phyloP scores from a whole-genome alignment of 2,797 vertebrate species.

The Schizopygopsis malacanthus region DNA sequence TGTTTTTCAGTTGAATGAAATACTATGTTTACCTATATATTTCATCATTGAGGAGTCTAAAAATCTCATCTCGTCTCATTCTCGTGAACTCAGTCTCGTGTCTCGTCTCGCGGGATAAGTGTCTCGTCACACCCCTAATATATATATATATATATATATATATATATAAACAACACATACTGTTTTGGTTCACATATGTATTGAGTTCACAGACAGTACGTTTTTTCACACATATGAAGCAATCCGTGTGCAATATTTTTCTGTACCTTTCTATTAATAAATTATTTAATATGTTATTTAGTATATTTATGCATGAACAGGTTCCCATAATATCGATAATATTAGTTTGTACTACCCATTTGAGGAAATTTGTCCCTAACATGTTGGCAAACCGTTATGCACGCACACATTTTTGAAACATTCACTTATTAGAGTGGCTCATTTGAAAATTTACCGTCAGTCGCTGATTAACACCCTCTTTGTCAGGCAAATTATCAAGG shows the following conservation, averaged over 20 bases:
- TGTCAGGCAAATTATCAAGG: slow-evolving; percentile 62
- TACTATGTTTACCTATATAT: too few species aligned
- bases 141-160: too few species aligned
- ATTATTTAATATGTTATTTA: background rate
- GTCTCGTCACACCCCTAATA: too few species aligned
- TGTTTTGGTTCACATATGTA: background rate
- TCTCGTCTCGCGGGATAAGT: too few species aligned
- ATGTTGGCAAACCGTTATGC: background rate
- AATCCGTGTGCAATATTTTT: background rate
- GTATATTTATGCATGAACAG: background rate
- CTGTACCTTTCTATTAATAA: background rate
- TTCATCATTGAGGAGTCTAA: too few species aligned
- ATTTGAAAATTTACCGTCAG: slow-evolving; percentile 59
- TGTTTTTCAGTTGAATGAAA: too few species aligned
- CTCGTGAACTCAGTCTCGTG: too few species aligned
- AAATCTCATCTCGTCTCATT: too few species aligned
- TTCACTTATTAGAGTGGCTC: slow-evolving; percentile 54
- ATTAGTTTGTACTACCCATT: background rate
- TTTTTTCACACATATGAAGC: background rate
- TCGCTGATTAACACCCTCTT: slow-evolving; percentile 49
- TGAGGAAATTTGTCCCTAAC: background rate
- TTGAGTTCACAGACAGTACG: background rate
- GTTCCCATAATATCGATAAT: background rate
- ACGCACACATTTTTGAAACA: slow-evolving; percentile 25
- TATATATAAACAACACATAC: background rate